Evolutionary conservation across 2,888 invertebrate genomes (phyloP).

Genomic region (Malthinus flaveolus): DNA sequence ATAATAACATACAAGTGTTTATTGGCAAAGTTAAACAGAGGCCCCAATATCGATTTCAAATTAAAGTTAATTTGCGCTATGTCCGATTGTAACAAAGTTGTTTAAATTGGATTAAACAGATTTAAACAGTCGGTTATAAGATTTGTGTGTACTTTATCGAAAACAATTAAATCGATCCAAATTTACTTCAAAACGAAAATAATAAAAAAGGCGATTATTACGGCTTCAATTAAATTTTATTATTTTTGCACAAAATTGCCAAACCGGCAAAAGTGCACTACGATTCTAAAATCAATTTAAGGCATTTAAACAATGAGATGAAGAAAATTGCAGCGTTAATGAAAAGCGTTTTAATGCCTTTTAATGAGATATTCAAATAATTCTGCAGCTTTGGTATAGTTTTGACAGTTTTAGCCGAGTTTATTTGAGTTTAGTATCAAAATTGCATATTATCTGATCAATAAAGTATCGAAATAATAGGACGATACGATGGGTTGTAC

Average conservation of each 20-base stretch:
- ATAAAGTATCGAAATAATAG: too few species aligned
- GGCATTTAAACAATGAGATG: too few species aligned
- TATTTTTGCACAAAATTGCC: neutral
- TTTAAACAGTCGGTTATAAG: conserved; percentile 11
- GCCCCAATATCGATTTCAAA: conserved; percentile 23
- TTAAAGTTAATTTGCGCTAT: conserved; percentile 19
- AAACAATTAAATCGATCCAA: conserved; percentile 14
- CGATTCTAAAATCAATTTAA: too few species aligned
- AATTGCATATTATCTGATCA: too few species aligned
- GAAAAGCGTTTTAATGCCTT: too few species aligned
- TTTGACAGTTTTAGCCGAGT: too few species aligned
- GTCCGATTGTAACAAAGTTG: conserved; percentile 15
- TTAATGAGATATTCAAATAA: too few species aligned
- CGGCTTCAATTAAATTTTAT: neutral
- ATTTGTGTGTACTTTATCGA: conserved; percentile 10
- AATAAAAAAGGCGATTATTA: conserved; percentile 1
- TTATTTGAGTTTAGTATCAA: too few species aligned
- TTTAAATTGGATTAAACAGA: conserved; percentile 19
- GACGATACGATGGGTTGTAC: too few species aligned
- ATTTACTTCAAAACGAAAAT: neutral
- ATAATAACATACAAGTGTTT: neutral
- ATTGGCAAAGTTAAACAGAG: conserved; percentile 12
- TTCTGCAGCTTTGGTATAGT: too few species aligned
- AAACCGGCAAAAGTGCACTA: too few species aligned
- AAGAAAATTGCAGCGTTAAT: too few species aligned